Base-by-base conservation (phyloP, 2,113 vertebrate species). In the Tor tambroides region DNA sequence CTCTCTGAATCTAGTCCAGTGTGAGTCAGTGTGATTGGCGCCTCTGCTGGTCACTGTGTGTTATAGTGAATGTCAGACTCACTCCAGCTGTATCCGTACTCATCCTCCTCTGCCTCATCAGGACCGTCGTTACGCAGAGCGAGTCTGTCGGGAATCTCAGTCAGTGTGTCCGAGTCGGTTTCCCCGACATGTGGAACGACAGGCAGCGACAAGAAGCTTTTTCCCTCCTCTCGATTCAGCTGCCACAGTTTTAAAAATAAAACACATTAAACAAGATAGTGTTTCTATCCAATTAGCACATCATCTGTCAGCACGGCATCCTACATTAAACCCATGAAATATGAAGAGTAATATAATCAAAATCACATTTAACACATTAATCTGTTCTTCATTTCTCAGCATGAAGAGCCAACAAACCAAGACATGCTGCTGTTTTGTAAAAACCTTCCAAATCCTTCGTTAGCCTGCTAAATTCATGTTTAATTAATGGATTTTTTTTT, bases 11-110 rank as follows among this genome's bases (percentile, higher is more conserved):
- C 43, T 46, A 46, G 43, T 49, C 46, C 46, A 49, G 43, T 14
- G 11, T 14, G 43, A 46, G 11, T 46, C 43, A 46, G 46, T 49
- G 46, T 49, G 43, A 12, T 46, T 0, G 11, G 41, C 9, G 9
- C 41, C 56, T 85, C 85, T 75, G 65, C 38, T 79, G 85, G 80
- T 1, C 0, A 11, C 43, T 7, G 54, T 19, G 21, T 75, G 67
- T 67, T 72, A 74, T 2, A 83, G 11, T 23, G 8, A 6, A 1
- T 6, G 30, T 10, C n/a, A 71, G 49, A 97, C 98, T 96, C 95
- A 99, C 98, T 96, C 97, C 98, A 98, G 91, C 93, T 98, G 92
- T 97, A 98, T 88, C 97, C 96, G 8, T 97, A 98, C 91, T 98
- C 97, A 90, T 98, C 97, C 88, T 96, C 96, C 76, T 93, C 92